These are phyloP conservation scores for Callorhinus ursinus DNA, from an alignment of 2,113 vertebrate species.

Conservation along the genomic window DNA sequence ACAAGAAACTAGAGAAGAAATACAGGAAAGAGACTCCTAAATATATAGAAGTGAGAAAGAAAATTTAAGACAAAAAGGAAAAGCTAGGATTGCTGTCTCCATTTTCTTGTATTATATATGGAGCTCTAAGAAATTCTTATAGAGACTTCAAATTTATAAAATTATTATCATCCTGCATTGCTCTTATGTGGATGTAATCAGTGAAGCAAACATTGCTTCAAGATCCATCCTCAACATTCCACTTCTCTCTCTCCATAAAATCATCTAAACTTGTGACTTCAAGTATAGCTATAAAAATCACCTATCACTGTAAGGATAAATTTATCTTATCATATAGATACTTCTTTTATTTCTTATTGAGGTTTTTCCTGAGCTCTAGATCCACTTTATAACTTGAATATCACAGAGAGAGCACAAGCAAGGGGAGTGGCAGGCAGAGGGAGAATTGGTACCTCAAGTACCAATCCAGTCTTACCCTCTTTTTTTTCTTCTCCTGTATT, in stretches of 20 bases:
- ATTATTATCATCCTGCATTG: neutral
- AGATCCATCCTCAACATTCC: neutral
- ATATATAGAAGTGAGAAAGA: neutral
- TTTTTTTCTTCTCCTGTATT: neutral
- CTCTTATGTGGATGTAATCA: neutral
- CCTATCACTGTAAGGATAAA: neutral
- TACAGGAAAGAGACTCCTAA: neutral
- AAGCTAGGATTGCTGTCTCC: neutral
- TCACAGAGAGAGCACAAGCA: neutral
- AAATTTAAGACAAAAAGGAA: neutral
- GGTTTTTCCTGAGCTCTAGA: constrained; percentile 7
- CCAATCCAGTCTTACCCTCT: neutral
- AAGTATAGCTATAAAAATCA: neutral
- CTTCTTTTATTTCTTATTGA: neutral
- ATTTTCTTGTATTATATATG: neutral
- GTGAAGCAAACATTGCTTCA: neutral
- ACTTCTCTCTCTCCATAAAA: neutral
- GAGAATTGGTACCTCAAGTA: neutral
- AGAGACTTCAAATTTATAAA: neutral
- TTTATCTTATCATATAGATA: neutral
- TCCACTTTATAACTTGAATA: neutral
- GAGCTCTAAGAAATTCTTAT: neutral
- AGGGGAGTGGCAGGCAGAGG: too few relatives aligned
- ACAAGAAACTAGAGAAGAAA: neutral
- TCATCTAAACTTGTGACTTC: neutral